Conservation (phyloP, 2,797 vertebrate genomes). For the Lates japonicus region DNA sequence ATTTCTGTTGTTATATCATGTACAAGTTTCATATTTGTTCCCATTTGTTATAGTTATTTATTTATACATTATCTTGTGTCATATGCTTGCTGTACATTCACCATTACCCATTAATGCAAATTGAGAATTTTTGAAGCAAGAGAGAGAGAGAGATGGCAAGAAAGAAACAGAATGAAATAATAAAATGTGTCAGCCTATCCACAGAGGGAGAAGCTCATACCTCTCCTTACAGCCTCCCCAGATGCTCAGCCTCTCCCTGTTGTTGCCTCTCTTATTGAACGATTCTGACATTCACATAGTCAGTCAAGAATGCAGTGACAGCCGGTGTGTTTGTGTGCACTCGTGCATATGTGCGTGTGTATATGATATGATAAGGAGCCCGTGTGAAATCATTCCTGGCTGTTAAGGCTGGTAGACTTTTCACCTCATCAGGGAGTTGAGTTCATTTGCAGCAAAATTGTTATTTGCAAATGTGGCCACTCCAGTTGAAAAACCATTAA, state of each 20-base stretch:
- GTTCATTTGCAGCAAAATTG: constrained; percentile 78
- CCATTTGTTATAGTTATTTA: not conserved
- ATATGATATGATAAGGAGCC: constrained; percentile 58
- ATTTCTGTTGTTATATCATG: not conserved
- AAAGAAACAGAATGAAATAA: constrained; percentile 29
- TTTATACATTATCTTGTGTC: not conserved
- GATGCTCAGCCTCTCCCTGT: constrained; percentile 48
- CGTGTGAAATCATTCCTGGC: constrained; percentile 34
- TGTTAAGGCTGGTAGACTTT: constrained; percentile 62
- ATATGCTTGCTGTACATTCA: not conserved
- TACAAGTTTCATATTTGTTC: not conserved
- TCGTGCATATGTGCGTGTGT: not conserved
- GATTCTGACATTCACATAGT: constrained; percentile 66
- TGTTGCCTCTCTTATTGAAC: constrained; percentile 54
- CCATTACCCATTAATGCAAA: constrained; percentile 15
- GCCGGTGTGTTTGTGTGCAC: constrained; percentile 29
- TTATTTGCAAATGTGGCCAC: constrained; percentile 75
- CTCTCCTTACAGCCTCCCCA: constrained; percentile 50
- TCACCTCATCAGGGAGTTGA: constrained; percentile 73
- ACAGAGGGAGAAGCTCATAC: constrained; percentile 35
- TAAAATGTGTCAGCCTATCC: constrained; percentile 46
- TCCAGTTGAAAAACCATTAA: constrained; percentile 75
- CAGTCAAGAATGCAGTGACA: constrained; percentile 51
- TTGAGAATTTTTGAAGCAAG: not conserved
- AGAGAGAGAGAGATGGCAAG: not conserved